phyloP scores from a whole-genome alignment of 1,140 invertebrate genomes.

The Diprion similis region DNA sequence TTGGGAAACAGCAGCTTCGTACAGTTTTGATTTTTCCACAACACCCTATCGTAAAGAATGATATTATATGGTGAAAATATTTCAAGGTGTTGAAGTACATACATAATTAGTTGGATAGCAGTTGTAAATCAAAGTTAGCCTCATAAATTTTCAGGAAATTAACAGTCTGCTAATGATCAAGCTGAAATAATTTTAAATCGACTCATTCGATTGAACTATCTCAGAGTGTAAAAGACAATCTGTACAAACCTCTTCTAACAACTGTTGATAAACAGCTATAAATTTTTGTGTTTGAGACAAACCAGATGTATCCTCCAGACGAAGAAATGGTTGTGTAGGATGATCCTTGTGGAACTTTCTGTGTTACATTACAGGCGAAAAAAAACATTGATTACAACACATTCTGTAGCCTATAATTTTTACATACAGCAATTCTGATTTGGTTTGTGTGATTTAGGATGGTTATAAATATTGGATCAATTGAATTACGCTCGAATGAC shows the following conservation, averaged over 20 bases:
- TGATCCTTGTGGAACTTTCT: slow-evolving; percentile 71
- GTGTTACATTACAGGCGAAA: slow-evolving; percentile 38
- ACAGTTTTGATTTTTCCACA: background rate
- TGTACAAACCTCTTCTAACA: slow-evolving; percentile 33
- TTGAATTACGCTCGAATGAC: slow-evolving; percentile 76
- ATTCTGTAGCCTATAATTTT: too few relatives aligned
- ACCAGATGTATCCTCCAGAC: slow-evolving; percentile 57
- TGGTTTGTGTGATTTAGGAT: background rate
- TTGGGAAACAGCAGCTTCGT: background rate
- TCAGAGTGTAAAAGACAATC: background rate
- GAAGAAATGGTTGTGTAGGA: slow-evolving; percentile 59
- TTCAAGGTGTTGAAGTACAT: slow-evolving; percentile 1
- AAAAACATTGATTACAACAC: background rate
- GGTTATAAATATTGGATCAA: slow-evolving; percentile 5
- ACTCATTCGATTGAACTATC: slow-evolving; percentile 12
- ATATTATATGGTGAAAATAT: too few relatives aligned
- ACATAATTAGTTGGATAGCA: slow-evolving; percentile 22
- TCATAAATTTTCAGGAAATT: background rate
- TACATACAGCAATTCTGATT: too few relatives aligned
- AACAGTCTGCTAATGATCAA: slow-evolving; percentile 1
- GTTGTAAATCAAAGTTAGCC: slow-evolving; percentile 14
- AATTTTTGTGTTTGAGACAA: slow-evolving; percentile 67
- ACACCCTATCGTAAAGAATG: background rate
- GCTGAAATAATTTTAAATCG: slow-evolving; percentile 16
- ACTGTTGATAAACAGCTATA: slow-evolving; percentile 64